Percentiles rank a stretch among this genome's conserved stretches.
phyloP scores from a whole-genome alignment of 2,888 invertebrate species.

The Lepidochrysops patricia region DNA sequence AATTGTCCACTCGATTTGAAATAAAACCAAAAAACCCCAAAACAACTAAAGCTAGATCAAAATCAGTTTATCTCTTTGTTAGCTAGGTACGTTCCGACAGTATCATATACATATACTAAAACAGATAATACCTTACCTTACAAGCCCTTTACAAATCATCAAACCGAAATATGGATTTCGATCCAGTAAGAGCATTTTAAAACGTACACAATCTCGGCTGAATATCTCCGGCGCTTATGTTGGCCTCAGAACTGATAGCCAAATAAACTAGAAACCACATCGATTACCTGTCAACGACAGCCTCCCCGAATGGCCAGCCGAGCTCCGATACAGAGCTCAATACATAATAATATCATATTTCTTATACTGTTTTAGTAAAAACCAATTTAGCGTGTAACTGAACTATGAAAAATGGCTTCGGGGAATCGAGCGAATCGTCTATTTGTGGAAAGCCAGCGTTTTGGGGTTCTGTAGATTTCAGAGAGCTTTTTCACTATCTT shows the following conservation, averaged over 20 bases:
- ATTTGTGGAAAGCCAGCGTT: not conserved
- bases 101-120: too few relatives aligned
- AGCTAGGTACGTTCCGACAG: too few relatives aligned
- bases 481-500: too few relatives aligned
- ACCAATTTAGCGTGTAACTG: slow-evolving; percentile 13
- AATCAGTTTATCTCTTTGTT: too few relatives aligned
- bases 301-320: slow-evolving; percentile 54
- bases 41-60: too few relatives aligned
- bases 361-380: slow-evolving; percentile 14
- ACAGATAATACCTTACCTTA: too few relatives aligned
- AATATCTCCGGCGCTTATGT: slow-evolving; percentile 5
- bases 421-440: not conserved
- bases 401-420: slow-evolving; percentile 2
- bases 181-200: not conserved
- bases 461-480: not conserved
- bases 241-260: slow-evolving; percentile 49
- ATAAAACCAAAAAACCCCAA: too few relatives aligned
- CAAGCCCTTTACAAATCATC: too few relatives aligned
- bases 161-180: not conserved
- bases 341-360: slow-evolving; percentile 18
- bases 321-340: slow-evolving; percentile 18
- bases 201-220: not conserved
- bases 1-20: too few relatives aligned
- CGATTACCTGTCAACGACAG: slow-evolving; percentile 72
- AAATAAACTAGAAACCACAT: slow-evolving; percentile 71